phyloP scores from a whole-genome alignment of 2,113 vertebrate genomes.

The Cryptoleucopteryx plumbea region DNA sequence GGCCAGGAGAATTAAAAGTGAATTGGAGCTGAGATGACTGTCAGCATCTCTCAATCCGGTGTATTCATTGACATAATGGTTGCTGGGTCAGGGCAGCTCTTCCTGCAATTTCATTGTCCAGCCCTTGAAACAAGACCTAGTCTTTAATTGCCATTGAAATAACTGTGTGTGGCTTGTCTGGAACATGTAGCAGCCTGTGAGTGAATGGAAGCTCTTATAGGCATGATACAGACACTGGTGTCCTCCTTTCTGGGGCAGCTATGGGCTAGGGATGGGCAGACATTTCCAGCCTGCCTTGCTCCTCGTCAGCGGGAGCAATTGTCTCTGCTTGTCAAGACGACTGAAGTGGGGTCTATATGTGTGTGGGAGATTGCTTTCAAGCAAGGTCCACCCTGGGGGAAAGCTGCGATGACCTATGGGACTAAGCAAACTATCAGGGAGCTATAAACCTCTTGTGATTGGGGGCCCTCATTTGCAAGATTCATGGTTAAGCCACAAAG shows the following conservation, averaged over 20 bases:
- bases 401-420: neutral
- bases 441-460: neutral
- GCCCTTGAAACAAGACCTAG: neutral
- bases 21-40: neutral
- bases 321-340: fast-evolving
- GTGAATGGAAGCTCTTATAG: neutral
- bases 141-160: neutral
- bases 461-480: neutral
- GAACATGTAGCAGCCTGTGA: neutral
- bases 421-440: neutral
- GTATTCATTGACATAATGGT: neutral
- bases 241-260: neutral
- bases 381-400: neutral
- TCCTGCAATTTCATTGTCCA: neutral
- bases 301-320: fast-evolving
- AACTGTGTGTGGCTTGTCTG: neutral
- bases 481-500: neutral
- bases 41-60: neutral
- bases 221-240: neutral
- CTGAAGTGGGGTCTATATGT: fast-evolving
- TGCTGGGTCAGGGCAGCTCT: neutral
- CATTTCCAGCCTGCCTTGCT: neutral
- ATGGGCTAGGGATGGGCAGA: neutral
- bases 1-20: neutral
- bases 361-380: neutral